Evolutionary conservation across 2,797 vertebrate genomes (phyloP).

Genomic region (Halcyon smyrnensis): DNA sequence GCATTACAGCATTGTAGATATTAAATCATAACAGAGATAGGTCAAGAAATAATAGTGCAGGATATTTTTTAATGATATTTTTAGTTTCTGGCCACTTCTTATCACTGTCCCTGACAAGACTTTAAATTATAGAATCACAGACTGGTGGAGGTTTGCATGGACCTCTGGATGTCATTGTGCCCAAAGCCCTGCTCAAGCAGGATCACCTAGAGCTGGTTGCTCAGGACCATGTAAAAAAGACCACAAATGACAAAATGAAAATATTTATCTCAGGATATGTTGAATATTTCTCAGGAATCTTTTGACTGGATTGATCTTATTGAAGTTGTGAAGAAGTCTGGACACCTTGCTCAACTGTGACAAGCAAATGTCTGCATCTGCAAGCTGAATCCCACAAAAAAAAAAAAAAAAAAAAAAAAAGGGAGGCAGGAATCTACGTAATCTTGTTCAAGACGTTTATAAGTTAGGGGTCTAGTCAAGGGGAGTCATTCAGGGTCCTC

Average conservation of each 20-base stretch:
- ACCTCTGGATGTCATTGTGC: background rate
- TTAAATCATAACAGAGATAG: background rate
- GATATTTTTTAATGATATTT: background rate
- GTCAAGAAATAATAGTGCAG: background rate
- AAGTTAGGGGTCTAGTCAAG: background rate
- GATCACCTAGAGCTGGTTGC: fast-evolving
- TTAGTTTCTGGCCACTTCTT: background rate
- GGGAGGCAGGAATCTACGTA: background rate
- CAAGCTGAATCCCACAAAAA: background rate
- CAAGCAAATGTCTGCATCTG: background rate
- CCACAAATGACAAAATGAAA: background rate
- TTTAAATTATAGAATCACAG: background rate
- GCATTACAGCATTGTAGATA: background rate
- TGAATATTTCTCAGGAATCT: background rate
- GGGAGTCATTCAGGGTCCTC: background rate
- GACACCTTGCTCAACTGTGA: background rate
- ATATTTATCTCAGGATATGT: background rate
- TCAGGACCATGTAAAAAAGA: background rate
- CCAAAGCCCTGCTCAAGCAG: background rate
- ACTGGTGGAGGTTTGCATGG: background rate
- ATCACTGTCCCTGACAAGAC: background rate
- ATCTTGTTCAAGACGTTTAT: background rate
- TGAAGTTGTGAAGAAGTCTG: background rate
- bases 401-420: background rate
- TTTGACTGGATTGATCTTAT: background rate